Evolutionary conservation across 2,888 invertebrate species (phyloP), one percentile per base, ranked within the genome.

Genomic region (Drosophila helvetica): DNA sequence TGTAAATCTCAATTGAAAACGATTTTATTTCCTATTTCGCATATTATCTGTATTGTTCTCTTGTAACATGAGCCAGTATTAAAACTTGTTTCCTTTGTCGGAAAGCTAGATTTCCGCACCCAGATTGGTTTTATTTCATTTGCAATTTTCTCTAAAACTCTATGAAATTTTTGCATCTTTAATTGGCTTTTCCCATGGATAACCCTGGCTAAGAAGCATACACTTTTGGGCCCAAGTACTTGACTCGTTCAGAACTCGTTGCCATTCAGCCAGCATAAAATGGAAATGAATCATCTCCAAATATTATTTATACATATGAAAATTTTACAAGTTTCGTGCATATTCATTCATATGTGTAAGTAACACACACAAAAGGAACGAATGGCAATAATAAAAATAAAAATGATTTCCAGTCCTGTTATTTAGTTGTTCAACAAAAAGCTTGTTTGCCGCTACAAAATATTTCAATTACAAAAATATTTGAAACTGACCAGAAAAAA

Each of bases 381-480:
- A 18, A 53, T 52, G 52, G 27, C 58, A 60, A 65, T 58, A 47
- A 22, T 22, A 4, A 8, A 30, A 47, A 54, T 48, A 70, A 25
- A 61, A 53, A 67, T 69, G 25, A 69, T 67, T 55, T 48, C 48
- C 67, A 56, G 50, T 66, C 43, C 43, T 64, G 50, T 63, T 66
- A 53, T 71, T 73, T 73, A 66, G 58, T 73, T 54, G 54, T 59
- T 70, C 64, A 55, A 57, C 64, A 65, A 22, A 56, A 64, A 43
- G 45, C 61, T 59, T 57, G 58, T 61, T 60, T 55, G 33, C 17
- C 38, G 43, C 54, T 67, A 17, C 53, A 67, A 80, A 77, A 79
- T 83, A 80, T 82, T 85, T 81, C 79, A 81, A 79, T 87, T 73
- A 77, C 57, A 58, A 73, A 73, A 71, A 71, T 73, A 64, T 57